phyloP scores from a whole-genome alignment of 1,140 invertebrate species.

The Formica exsecta region DNA sequence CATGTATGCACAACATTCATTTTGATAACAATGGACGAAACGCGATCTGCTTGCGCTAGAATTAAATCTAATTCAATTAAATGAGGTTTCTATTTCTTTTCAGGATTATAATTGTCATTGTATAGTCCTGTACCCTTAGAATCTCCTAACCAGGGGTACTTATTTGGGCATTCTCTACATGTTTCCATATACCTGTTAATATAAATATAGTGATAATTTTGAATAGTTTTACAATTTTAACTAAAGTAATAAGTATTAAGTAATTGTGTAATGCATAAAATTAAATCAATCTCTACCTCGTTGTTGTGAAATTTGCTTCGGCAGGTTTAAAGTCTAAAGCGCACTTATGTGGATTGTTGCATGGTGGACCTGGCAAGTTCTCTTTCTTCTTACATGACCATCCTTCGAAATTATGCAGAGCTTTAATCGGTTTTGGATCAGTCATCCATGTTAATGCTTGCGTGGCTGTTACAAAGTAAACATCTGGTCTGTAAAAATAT shows the following conservation, averaged over 20 bases:
- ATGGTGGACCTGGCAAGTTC: conserved; percentile 90
- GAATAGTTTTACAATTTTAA: neutral
- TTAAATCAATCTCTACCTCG: conserved; percentile 85
- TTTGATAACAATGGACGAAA: conserved; percentile 65
- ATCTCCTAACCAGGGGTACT: conserved; percentile 95
- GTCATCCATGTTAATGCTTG: conserved; percentile 97
- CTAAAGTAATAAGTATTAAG: conserved; percentile 35
- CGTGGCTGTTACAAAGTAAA: conserved; percentile 96
- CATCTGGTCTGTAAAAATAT: conserved; percentile 90
- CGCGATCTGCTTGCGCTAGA: conserved; percentile 54
- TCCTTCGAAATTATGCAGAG: conserved; percentile 91
- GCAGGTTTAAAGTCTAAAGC: conserved; percentile 92
- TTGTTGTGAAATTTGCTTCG: conserved; percentile 92
- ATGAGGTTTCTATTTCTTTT: conserved; percentile 84
- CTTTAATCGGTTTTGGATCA: conserved; percentile 91
- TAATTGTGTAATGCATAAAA: neutral
- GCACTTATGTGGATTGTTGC: conserved; percentile 94
- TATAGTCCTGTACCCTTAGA: conserved; percentile 93
- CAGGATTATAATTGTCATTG: conserved; percentile 93
- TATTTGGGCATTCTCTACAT: conserved; percentile 94
- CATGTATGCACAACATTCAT: conserved; percentile 32
- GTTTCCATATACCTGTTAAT: conserved; percentile 93
- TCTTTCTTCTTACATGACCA: conserved; percentile 93
- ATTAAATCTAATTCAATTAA: conserved; percentile 58
- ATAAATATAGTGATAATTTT: conserved; percentile 32